Percentiles rank a stretch among this genome's conserved stretches.
Conservation (phyloP, 2,888 invertebrate genomes). For the Phasia obesa region DNA sequence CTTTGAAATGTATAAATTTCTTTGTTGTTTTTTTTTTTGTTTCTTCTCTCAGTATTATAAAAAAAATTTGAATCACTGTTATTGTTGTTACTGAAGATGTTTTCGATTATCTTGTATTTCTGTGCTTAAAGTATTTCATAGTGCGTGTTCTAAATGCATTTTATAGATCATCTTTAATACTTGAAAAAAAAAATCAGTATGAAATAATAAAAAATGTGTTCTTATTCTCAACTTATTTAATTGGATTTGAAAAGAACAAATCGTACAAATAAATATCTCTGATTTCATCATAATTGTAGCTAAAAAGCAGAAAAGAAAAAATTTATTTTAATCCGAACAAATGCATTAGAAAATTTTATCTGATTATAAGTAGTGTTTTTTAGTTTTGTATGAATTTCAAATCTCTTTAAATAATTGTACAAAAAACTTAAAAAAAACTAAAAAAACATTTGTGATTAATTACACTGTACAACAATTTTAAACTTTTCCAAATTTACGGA, state of each 20-base stretch:
- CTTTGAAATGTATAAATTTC: slow-evolving; percentile 48
- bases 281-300: slow-evolving; percentile 22
- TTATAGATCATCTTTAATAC: slow-evolving; percentile 61
- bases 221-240: slow-evolving; percentile 67
- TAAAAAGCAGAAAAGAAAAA: neutral
- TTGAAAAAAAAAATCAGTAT: slow-evolving; percentile 28
- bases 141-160: slow-evolving; percentile 69
- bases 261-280: slow-evolving; percentile 30
- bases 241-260: slow-evolving; percentile 65
- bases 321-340: neutral
- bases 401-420: too few species aligned
- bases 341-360: slow-evolving; percentile 3
- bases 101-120: slow-evolving; percentile 25
- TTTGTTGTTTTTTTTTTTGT: slow-evolving; percentile 33
- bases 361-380: neutral
- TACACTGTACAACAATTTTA: too few species aligned
- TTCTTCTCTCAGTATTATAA: slow-evolving; percentile 36
- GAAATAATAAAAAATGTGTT: slow-evolving; percentile 39
- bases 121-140: slow-evolving; percentile 48
- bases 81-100: slow-evolving; percentile 43
- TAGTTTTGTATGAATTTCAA: too few species aligned
- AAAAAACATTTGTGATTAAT: too few species aligned
- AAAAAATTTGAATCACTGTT: slow-evolving; percentile 58
- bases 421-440: too few species aligned
- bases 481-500: too few species aligned